Evolutionary conservation across 1,140 invertebrate genomes (phyloP).

Genomic region (Arctopsyche grandis): DNA sequence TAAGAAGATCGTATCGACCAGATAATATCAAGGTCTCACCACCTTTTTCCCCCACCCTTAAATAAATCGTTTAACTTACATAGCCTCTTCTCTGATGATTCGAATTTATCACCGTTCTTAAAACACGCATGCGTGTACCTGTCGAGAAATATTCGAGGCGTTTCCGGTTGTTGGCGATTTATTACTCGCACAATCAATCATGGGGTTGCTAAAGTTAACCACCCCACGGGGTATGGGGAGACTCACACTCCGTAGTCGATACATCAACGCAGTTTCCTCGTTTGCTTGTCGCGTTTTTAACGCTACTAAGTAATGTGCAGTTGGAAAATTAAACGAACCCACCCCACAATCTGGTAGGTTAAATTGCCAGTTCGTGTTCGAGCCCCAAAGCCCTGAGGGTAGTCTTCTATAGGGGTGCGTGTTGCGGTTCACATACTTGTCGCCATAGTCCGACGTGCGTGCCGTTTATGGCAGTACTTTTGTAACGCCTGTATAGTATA

Average conservation of each 20-base stretch:
- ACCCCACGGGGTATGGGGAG: neutral
- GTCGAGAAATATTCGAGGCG: slow-evolving; percentile 12
- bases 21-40: no score
- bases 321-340: neutral
- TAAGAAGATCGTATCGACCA: no score
- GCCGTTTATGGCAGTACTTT: neutral
- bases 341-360: neutral
- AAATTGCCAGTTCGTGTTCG: slow-evolving; percentile 5
- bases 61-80: no score
- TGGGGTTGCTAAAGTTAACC: neutral
- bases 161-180: slow-evolving; percentile 20
- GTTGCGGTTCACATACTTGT: neutral
- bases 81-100: neutral
- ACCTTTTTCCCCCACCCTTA: no score
- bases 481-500: neutral
- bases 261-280: slow-evolving; percentile 19
- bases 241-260: neutral
- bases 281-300: slow-evolving; percentile 11
- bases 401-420: neutral
- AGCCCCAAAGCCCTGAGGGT: neutral
- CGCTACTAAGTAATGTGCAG: neutral
- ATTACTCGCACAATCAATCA: slow-evolving; percentile 22
- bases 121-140: neutral
- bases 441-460: neutral
- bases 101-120: neutral